Percentiles rank a stretch among this genome's conserved stretches.
These are phyloP conservation scores for Conus betulinus DNA, from an alignment of 1,140 invertebrate species.

Conservation along the genomic window DNA sequence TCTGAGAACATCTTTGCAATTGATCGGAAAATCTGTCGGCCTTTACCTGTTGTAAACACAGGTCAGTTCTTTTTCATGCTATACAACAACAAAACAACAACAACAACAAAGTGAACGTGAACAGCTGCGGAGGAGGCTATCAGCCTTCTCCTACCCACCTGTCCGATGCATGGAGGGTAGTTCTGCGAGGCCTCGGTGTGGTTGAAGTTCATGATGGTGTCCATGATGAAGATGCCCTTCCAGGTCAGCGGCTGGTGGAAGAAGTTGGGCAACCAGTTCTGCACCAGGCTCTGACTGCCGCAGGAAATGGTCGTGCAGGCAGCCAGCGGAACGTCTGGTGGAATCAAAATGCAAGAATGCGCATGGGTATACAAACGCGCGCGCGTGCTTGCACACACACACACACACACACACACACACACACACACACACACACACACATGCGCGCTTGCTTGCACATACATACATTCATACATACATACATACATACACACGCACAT, in stretches of 20 bases:
- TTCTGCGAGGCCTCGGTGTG: conserved; percentile 32
- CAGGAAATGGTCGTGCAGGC: neutral
- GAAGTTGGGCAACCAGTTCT: neutral
- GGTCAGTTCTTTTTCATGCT: neutral
- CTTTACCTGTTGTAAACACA: neutral
- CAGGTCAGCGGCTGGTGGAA: neutral
- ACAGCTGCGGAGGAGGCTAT: neutral
- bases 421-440: too few species aligned
- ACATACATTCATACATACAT: too few species aligned
- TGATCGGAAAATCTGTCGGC: neutral
- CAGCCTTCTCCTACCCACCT: neutral
- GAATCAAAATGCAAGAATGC: too few species aligned
- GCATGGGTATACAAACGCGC: too few species aligned
- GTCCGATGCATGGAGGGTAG: neutral
- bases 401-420: too few species aligned
- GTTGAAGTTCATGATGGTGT: conserved; percentile 52
- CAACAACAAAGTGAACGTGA: neutral
- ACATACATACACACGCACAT: too few species aligned
- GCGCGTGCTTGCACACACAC: too few species aligned
- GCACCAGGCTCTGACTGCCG: neutral
- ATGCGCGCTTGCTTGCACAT: too few species aligned
- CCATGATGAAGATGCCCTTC: conserved; percentile 46
- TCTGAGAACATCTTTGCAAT: too few species aligned
- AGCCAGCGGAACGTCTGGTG: neutral
- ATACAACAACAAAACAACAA: neutral